These are phyloP conservation scores for Horisme vitalbata DNA, from an alignment of 2,888 invertebrate genomes.

Conservation along the genomic window DNA sequence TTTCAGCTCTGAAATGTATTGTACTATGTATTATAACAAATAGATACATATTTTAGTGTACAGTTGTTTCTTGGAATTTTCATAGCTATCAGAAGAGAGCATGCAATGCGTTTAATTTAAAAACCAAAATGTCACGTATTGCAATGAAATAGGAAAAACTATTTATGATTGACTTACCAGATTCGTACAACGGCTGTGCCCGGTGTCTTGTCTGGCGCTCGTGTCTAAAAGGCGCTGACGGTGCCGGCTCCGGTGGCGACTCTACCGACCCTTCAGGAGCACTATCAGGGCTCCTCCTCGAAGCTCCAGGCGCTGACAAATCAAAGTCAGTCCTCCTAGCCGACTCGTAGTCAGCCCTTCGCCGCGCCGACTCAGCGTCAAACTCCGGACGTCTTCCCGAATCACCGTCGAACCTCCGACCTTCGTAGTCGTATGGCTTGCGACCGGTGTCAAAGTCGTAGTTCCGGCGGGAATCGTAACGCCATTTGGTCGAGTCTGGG, in stretches of 20 bases:
- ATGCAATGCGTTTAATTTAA: not conserved
- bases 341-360: constrained; percentile 76
- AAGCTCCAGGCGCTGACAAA: constrained; percentile 69
- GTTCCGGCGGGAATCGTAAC: constrained; percentile 71
- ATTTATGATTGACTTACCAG: constrained; percentile 55
- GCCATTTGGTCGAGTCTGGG: constrained; percentile 73
- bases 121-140: too few relatives aligned
- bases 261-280: constrained; percentile 74
- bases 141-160: too few relatives aligned
- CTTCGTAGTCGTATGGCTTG: constrained; percentile 73
- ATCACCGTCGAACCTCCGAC: constrained; percentile 64
- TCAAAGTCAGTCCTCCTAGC: constrained; percentile 76
- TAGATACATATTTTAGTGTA: too few relatives aligned
- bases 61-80: not conserved
- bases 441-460: constrained; percentile 72
- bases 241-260: constrained; percentile 78
- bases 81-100: not conserved
- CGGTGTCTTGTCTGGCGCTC: constrained; percentile 67
- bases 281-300: constrained; percentile 72
- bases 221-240: constrained; percentile 70
- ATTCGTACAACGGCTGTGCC: constrained; percentile 77
- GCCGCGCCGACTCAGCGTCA: constrained; percentile 70
- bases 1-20: too few relatives aligned
- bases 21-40: too few relatives aligned
- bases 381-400: constrained; percentile 68